These are phyloP conservation scores for Gibbula magus DNA, from an alignment of 2,888 invertebrate genomes.

Conservation along the genomic window DNA sequence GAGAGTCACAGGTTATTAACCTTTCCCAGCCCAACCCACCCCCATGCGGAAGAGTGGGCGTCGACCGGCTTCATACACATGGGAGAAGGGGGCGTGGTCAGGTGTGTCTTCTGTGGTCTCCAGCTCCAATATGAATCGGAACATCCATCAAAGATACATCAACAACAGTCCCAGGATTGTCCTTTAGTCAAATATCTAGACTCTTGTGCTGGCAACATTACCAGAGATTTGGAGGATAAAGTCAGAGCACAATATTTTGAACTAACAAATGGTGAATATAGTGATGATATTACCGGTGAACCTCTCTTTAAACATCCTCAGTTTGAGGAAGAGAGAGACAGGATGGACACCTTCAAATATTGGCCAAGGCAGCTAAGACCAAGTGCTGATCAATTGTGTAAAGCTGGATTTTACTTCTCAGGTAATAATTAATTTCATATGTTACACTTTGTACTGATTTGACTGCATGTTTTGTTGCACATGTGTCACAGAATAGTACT, in stretches of 20 bases:
- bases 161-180: background rate
- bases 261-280: background rate
- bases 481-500: no score
- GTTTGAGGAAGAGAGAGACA: background rate
- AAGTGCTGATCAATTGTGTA: background rate
- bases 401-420: background rate
- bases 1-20: background rate
- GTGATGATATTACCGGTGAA: background rate
- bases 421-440: background rate
- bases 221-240: background rate
- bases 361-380: background rate
- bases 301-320: background rate
- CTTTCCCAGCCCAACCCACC: slow-evolving; percentile 7
- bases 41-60: background rate
- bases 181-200: background rate
- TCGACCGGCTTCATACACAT: background rate
- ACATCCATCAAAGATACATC: background rate
- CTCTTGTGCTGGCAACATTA: background rate
- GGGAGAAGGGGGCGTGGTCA: background rate
- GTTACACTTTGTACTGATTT: no score
- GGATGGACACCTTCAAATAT: background rate
- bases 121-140: background rate
- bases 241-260: background rate
- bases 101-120: background rate
- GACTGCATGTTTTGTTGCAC: no score